Evolutionary conservation across 2,888 invertebrate genomes (phyloP).

Genomic region (Punctoribates punctum): DNA sequence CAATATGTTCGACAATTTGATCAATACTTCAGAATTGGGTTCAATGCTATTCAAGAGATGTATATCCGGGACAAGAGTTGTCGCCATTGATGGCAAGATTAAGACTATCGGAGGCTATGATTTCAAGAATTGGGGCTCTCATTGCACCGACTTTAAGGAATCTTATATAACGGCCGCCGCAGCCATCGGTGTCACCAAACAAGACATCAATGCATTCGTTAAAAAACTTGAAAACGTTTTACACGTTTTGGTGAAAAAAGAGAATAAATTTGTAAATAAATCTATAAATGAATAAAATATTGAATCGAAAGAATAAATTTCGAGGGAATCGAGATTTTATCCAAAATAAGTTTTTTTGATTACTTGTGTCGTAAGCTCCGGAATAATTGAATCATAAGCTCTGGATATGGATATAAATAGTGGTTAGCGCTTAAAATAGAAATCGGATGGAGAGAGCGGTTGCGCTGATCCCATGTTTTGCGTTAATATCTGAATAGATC

Average conservation of each 20-base stretch:
- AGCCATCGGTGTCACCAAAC: slow-evolving; percentile 63
- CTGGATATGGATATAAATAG: no score
- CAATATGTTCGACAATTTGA: slow-evolving; percentile 40
- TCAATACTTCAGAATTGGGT: slow-evolving; percentile 62
- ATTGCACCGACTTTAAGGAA: slow-evolving; percentile 60
- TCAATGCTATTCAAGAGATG: slow-evolving; percentile 69
- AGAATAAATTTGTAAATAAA: not conserved
- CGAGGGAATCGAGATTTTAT: no score
- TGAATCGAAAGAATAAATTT: no score
- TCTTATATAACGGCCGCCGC: slow-evolving; percentile 73
- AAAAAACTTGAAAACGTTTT: slow-evolving; percentile 58
- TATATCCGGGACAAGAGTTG: slow-evolving; percentile 64
- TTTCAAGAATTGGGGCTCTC: slow-evolving; percentile 67
- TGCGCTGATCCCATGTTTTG: no score
- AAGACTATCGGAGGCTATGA: slow-evolving; percentile 48
- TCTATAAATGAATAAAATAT: not conserved
- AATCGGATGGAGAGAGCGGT: no score
- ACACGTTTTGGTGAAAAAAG: not conserved
- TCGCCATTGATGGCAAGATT: slow-evolving; percentile 49
- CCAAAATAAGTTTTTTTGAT: no score
- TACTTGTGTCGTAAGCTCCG: no score
- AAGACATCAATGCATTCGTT: slow-evolving; percentile 67
- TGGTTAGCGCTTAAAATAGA: no score
- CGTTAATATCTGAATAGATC: no score
- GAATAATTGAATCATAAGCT: no score